These are phyloP conservation scores for Nycticryphes semicollaris DNA, from an alignment of 2,113 vertebrate species.

Conservation along the genomic window DNA sequence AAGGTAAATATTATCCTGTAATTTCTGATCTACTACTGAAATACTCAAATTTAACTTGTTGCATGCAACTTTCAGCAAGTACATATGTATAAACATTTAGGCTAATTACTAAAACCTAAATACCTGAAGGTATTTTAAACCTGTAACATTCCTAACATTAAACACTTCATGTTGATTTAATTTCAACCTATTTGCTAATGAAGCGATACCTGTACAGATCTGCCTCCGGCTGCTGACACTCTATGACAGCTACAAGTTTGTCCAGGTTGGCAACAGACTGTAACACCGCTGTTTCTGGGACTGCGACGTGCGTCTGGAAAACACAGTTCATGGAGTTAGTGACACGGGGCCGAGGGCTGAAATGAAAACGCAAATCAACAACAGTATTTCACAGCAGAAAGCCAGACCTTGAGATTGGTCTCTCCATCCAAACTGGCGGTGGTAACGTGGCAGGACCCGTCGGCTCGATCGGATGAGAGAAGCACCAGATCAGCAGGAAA, in stretches of 20 bases:
- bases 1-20: not conserved
- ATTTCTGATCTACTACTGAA: not conserved
- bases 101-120: not conserved
- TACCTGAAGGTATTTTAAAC: not conserved
- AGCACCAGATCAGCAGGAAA: conserved; percentile 94
- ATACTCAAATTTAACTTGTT: not conserved
- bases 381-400: not conserved
- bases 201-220: conserved; percentile 90
- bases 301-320: conserved; percentile 87
- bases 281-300: conserved; percentile 91
- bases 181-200: not conserved
- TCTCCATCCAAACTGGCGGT: conserved; percentile 96
- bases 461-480: conserved; percentile 89
- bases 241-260: conserved; percentile 89
- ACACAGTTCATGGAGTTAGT: not conserved
- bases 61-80: not conserved
- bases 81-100: not conserved
- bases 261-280: conserved; percentile 91
- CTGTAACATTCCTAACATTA: not conserved
- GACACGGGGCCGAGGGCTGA: not conserved
- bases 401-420: conserved; percentile 92
- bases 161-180: not conserved
- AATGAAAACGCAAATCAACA: not conserved
- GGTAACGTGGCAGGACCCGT: conserved; percentile 95
- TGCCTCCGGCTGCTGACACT: conserved; percentile 95